Conservation (phyloP, 2,888 invertebrate species). For the Drosophila acutilabella region DNA sequence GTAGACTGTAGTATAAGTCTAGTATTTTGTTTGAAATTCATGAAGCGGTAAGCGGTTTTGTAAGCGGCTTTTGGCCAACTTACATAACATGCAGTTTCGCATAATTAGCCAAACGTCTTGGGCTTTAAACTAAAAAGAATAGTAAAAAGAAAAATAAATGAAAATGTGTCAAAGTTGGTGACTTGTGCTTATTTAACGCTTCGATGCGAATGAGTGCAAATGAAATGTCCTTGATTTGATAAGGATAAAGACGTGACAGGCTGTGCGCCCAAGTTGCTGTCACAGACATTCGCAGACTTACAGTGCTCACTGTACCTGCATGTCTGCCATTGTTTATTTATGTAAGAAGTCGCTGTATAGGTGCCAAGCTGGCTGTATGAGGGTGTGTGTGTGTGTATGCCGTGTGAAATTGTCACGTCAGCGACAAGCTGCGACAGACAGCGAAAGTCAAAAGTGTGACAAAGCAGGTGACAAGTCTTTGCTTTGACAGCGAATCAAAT, state of each 20-base stretch:
- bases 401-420: constrained; percentile 81
- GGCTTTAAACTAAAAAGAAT: too few species aligned
- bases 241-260: constrained; percentile 64
- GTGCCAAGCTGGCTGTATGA: not conserved
- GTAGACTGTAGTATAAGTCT: constrained; percentile 9
- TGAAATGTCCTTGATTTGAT: constrained; percentile 64
- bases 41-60: constrained; percentile 64
- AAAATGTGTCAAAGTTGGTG: constrained; percentile 33
- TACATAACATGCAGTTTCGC: constrained; percentile 43
- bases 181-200: constrained; percentile 62
- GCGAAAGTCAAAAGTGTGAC: constrained; percentile 77
- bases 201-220: constrained; percentile 58
- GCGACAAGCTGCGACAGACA: constrained; percentile 49
- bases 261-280: constrained; percentile 33
- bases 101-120: constrained; percentile 48
- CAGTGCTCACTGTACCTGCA: constrained; percentile 30
- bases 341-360: constrained; percentile 35
- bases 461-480: constrained; percentile 64
- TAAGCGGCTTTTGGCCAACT: constrained; percentile 40
- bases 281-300: constrained; percentile 30
- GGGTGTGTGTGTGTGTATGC: constrained; percentile 34
- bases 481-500: constrained; percentile 78
- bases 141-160: not conserved
- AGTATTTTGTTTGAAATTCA: constrained; percentile 54
- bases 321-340: constrained; percentile 64